Evolutionary conservation across 2,113 vertebrate genomes (phyloP).

Genomic region (Tragelaphus buxtoni): DNA sequence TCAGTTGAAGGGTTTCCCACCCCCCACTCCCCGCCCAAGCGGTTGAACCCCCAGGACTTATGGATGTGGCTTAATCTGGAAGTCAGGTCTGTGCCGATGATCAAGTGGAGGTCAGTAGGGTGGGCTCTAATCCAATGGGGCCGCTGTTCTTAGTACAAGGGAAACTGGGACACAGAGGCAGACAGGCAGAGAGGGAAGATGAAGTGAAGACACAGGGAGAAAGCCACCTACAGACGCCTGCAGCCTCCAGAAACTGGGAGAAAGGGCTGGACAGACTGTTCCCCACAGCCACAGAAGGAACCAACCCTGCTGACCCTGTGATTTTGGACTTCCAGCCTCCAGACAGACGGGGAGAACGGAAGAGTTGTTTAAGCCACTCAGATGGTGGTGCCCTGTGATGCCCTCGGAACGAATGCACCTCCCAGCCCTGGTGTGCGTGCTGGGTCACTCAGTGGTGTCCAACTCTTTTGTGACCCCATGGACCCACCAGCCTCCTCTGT

Average conservation of each 20-base stretch:
- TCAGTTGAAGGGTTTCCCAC: background rate
- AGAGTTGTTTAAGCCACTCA: background rate
- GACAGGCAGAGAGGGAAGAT: background rate
- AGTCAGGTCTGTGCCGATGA: background rate
- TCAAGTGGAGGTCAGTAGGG: background rate
- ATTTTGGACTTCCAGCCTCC: background rate
- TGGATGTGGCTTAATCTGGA: background rate
- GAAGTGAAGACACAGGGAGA: background rate
- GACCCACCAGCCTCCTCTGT: background rate
- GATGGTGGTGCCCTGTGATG: background rate
- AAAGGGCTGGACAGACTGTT: background rate
- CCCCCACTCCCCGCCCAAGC: fast-evolving
- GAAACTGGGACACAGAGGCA: background rate
- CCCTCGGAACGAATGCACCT: background rate
- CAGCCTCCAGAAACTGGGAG: background rate
- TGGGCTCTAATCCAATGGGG: background rate
- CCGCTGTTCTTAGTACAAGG: background rate
- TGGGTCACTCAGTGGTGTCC: background rate
- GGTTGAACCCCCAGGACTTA: background rate
- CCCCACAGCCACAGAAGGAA: background rate
- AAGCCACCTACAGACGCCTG: background rate
- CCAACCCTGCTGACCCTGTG: no score
- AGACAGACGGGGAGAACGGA: background rate
- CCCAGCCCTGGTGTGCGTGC: background rate
- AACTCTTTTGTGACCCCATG: background rate